Percentiles rank a stretch among this genome's conserved stretches.
Conservation (phyloP, 2,113 vertebrate genomes). For the Platysternon megacephalum region DNA sequence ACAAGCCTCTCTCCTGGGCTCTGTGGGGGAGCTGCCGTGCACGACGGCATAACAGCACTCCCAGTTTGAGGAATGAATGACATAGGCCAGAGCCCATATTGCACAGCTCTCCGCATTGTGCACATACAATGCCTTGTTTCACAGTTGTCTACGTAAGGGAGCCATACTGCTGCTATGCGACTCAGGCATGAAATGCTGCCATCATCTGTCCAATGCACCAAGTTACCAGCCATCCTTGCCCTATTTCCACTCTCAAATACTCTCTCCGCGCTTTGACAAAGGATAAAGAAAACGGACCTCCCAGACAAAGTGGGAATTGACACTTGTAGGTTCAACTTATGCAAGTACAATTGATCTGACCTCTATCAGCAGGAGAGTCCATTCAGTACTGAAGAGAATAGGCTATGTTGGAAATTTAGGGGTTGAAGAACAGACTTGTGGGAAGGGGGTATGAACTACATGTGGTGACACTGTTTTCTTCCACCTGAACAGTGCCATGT, state of each 20-base stretch:
- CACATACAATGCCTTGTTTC: background rate
- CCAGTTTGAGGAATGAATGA: background rate
- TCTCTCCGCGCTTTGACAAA: background rate
- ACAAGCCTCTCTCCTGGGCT: background rate
- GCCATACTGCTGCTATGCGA: background rate
- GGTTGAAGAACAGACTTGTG: accelerated
- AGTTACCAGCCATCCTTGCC: background rate
- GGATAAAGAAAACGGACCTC: accelerated
- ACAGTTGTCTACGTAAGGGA: background rate
- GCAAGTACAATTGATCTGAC: background rate
- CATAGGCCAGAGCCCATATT: background rate
- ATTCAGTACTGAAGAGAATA: background rate
- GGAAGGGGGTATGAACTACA: background rate
- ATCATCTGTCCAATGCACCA: background rate
- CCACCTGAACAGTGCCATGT: accelerated
- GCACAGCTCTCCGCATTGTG: background rate
- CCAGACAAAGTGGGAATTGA: background rate
- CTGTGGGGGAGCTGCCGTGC: background rate
- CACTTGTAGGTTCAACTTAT: accelerated
- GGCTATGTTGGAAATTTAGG: accelerated
- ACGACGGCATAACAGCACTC: background rate
- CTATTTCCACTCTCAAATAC: background rate
- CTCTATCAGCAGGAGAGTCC: accelerated
- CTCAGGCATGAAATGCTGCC: background rate
- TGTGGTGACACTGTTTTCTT: accelerated